Evolutionary conservation across 30 jellyfish, hydroid and myxozoan genomes (phyloP), one percentile per base, ranked within the genome.

Genomic region (Cassiopea andromeda): DNA sequence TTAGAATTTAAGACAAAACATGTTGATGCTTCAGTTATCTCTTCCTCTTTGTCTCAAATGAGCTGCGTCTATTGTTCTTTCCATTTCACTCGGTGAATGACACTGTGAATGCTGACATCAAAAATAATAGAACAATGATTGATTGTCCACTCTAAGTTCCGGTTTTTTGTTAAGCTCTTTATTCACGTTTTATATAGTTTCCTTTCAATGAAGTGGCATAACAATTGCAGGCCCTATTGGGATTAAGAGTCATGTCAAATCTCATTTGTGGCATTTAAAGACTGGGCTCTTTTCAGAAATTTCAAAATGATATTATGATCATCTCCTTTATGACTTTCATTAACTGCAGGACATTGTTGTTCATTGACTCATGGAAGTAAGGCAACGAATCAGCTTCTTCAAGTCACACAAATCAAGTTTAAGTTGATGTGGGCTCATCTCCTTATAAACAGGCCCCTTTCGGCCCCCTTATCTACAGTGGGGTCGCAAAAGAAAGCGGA

Each of bases 21-120:
- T 61, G 90, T 81, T 67, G 81, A 77, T 81, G 81, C 82, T 67
- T 68, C 79, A 73, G 48, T 81, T 81, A 81, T 19, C 81, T 19
- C 73, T 48, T 59, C 81, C 69, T 73, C 72, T 61, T 81, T 81
- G 90, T 81, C 89, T 81, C 81, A 38, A 59, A 50, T 61, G 90
- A 81, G 66, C 66, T 78, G 47, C 48, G 66, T 60, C 81, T 48
- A 81, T 81, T 64, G 90, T 81, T 43, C 50, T 44, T 61, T 45
- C 38, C 50, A 61, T 12, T 64, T 59, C 75, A 13, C 81, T 27
- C 71, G 47, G 64, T 64, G 90, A 64, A n/a, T 9, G 46, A 27
- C 81, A 81, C 61, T 69, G 3, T 10, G 79, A 8, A 81, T 38
- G 79, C 78, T 81, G 71, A 81, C 59, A 68, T 8, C 17, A 1